These are phyloP conservation scores for Drosophila setosimentum DNA, from an alignment of 2,888 invertebrate species.

Conservation along the genomic window DNA sequence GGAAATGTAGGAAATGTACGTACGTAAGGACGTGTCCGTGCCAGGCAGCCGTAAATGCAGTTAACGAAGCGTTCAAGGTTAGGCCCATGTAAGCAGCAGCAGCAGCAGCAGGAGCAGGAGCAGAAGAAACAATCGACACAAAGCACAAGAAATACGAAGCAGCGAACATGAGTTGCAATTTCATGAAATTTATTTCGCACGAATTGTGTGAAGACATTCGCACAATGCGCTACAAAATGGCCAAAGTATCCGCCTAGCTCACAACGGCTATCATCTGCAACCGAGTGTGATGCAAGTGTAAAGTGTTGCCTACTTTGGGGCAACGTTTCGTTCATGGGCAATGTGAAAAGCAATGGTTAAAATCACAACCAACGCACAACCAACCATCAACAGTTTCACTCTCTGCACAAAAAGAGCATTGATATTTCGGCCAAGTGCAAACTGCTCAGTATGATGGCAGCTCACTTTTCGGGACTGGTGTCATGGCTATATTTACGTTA, in stretches of 20 bases:
- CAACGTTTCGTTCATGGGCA: not conserved
- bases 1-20: not conserved
- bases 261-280: slow-evolving; percentile 20
- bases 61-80: slow-evolving; percentile 78
- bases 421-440: slow-evolving; percentile 13
- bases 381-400: slow-evolving; percentile 16
- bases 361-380: not conserved
- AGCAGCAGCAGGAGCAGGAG: slow-evolving; percentile 4
- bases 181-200: slow-evolving; percentile 74
- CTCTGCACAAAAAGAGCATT: slow-evolving; percentile 11
- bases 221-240: slow-evolving; percentile 49
- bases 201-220: slow-evolving; percentile 59
- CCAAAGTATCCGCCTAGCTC: slow-evolving; percentile 16
- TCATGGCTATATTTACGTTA: slow-evolving; percentile 64
- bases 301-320: slow-evolving; percentile 19
- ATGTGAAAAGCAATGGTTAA: not conserved
- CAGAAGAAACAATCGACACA: slow-evolving; percentile 23
- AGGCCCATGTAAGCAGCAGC: slow-evolving; percentile 24
- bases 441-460: not conserved
- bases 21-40: slow-evolving; percentile 18
- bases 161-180: slow-evolving; percentile 71
- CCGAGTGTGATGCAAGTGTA: slow-evolving; percentile 19
- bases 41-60: slow-evolving; percentile 65
- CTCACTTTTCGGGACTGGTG: slow-evolving; percentile 13
- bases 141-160: slow-evolving; percentile 41